Conservation (phyloP, 2,113 vertebrate species). For the Piaya cayana region DNA sequence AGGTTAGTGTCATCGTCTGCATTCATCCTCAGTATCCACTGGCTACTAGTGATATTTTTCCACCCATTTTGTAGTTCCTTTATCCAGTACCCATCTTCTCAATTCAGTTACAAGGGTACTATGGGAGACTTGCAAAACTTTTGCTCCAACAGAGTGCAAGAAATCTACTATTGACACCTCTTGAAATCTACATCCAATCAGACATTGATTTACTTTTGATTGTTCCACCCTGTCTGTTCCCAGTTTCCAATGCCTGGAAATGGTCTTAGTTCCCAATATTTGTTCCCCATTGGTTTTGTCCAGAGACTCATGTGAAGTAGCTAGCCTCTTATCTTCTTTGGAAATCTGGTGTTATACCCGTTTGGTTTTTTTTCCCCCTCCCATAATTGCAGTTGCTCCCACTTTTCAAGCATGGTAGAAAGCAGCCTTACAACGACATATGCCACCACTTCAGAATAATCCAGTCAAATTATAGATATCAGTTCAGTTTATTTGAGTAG, state of each 20-base stretch:
- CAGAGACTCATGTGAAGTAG: neutral
- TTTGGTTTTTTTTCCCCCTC: neutral
- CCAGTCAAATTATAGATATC: neutral
- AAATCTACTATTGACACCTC: neutral
- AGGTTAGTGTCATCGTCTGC: neutral
- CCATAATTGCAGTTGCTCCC: too few relatives aligned
- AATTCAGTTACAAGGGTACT: neutral
- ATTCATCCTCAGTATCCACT: neutral
- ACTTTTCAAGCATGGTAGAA: neutral
- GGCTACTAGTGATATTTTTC: neutral
- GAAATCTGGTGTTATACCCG: neutral
- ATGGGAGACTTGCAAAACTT: neutral
- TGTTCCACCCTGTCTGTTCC: neutral
- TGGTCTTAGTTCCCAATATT: neutral
- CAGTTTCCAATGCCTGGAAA: neutral
- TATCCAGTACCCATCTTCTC: neutral
- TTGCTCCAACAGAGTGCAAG: neutral
- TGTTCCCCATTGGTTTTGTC: neutral
- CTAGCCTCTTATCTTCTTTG: neutral
- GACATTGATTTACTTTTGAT: neutral
- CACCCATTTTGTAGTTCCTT: neutral
- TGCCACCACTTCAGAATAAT: neutral
- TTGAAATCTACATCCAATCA: neutral
- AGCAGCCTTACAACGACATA: neutral
- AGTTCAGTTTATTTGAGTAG: neutral